phyloP scores from a whole-genome alignment of 2,113 vertebrate species.

The Podocnemis expansa region DNA sequence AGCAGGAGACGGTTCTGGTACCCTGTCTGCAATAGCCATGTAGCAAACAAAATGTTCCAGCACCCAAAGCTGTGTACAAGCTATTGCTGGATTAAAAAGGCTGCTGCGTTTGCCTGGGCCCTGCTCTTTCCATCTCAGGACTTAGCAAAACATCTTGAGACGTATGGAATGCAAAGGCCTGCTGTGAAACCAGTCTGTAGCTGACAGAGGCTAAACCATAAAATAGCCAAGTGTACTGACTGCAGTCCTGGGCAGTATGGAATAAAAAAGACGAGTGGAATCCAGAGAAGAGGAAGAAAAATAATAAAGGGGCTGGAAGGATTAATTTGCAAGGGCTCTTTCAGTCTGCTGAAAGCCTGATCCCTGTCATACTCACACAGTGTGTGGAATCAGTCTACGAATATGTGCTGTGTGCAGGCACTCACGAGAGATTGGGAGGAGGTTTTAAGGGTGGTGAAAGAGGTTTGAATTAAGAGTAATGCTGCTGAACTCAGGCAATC shows the following conservation, averaged over 20 bases:
- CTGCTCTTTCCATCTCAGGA: not conserved
- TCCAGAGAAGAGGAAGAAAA: not conserved
- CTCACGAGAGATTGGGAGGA: not conserved
- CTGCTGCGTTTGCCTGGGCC: not conserved
- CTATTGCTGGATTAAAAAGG: not conserved
- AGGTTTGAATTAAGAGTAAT: not conserved
- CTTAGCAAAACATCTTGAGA: not conserved
- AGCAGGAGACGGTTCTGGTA: not conserved
- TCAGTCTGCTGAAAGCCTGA: not conserved
- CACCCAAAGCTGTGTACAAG: not conserved
- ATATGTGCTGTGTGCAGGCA: not conserved
- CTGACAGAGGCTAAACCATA: not conserved
- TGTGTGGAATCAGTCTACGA: not conserved
- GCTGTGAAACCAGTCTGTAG: fast-evolving
- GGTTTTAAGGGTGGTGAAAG: not conserved
- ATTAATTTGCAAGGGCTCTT: not conserved
- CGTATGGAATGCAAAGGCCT: not conserved
- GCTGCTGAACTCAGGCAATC: not conserved
- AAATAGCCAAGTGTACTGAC: fast-evolving
- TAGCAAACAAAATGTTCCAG: not conserved
- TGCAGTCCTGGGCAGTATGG: not conserved
- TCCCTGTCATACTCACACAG: fast-evolving
- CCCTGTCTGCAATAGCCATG: not conserved
- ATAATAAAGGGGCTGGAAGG: not conserved
- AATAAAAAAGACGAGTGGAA: not conserved